Percentiles rank a stretch among this genome's conserved stretches.
Evolutionary conservation across 2,888 invertebrate genomes (phyloP).

Genomic region (Argynnis bischoffii): DNA sequence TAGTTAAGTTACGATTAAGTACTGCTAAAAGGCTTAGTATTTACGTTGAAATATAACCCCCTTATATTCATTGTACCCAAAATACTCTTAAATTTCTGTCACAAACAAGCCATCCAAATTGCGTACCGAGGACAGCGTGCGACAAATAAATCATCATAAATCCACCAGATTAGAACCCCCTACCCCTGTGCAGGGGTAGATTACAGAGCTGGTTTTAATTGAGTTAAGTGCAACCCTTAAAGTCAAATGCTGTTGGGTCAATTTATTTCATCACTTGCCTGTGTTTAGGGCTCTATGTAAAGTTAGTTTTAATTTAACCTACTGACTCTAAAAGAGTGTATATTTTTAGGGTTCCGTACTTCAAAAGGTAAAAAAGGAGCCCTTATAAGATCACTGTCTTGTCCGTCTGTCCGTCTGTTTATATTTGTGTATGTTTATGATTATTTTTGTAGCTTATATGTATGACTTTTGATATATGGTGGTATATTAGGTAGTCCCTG

Average conservation of each 20-base stretch:
- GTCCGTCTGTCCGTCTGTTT: too few relatives aligned
- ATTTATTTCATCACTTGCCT: conserved; percentile 1
- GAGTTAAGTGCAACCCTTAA: conserved; percentile 37
- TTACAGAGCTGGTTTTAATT: conserved; percentile 39
- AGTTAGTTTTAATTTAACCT: background rate
- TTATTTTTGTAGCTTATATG: too few relatives aligned
- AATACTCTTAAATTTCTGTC: conserved; percentile 10
- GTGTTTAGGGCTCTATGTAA: background rate
- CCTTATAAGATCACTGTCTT: too few relatives aligned
- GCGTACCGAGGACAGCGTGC: conserved; percentile 18
- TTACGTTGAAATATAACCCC: too few relatives aligned
- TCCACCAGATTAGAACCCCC: conserved; percentile 42
- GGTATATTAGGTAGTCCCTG: too few relatives aligned
- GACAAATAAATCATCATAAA: conserved; percentile 45
- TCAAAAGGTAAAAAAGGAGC: too few relatives aligned
- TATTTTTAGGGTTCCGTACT: too few relatives aligned
- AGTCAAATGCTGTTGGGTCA: background rate
- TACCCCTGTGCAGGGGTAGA: conserved; percentile 19
- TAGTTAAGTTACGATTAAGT: too few relatives aligned
- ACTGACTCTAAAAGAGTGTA: too few relatives aligned
- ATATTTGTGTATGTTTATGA: too few relatives aligned
- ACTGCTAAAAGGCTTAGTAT: too few relatives aligned
- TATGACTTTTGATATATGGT: too few relatives aligned
- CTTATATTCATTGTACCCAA: background rate
- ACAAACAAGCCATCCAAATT: conserved; percentile 15